These are phyloP conservation scores for Morone saxatilis DNA, from an alignment of 2,113 vertebrate genomes.

Conservation along the genomic window DNA sequence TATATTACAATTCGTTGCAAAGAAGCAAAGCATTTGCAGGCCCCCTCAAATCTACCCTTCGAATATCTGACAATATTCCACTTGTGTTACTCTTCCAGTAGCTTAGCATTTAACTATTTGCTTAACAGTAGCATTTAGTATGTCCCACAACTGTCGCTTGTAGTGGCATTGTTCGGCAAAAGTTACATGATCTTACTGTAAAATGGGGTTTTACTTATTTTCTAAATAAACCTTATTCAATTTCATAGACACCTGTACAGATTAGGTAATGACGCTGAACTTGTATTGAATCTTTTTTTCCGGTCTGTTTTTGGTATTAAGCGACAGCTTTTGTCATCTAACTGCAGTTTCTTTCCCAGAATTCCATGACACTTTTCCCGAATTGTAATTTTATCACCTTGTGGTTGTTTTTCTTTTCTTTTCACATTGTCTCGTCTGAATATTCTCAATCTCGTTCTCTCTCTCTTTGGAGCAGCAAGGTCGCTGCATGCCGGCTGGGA, in stretches of 20 bases:
- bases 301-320: not conserved
- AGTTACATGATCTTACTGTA: not conserved
- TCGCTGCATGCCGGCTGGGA: slow-evolving; percentile 92
- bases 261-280: not conserved
- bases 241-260: not conserved
- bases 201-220: not conserved
- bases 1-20: not conserved
- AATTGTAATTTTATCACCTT: not conserved
- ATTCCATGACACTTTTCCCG: not conserved
- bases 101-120: not conserved
- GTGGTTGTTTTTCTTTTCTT: not conserved
- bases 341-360: not conserved
- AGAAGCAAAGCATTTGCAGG: not conserved
- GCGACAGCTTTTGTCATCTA: not conserved
- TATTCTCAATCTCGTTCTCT: not conserved
- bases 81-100: not conserved
- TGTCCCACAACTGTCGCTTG: not conserved
- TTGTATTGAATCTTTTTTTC: not conserved
- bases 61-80: not conserved
- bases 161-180: not conserved
- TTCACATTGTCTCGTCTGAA: not conserved
- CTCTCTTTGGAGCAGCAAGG: slow-evolving; percentile 88
- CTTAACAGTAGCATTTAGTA: not conserved
- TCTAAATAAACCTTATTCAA: not conserved
- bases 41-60: too few species aligned